Percentiles rank a stretch among this genome's conserved stretches.
Evolutionary conservation across 2,797 vertebrate species (phyloP).

Genomic region (Helicolenus hilgendorfi): DNA sequence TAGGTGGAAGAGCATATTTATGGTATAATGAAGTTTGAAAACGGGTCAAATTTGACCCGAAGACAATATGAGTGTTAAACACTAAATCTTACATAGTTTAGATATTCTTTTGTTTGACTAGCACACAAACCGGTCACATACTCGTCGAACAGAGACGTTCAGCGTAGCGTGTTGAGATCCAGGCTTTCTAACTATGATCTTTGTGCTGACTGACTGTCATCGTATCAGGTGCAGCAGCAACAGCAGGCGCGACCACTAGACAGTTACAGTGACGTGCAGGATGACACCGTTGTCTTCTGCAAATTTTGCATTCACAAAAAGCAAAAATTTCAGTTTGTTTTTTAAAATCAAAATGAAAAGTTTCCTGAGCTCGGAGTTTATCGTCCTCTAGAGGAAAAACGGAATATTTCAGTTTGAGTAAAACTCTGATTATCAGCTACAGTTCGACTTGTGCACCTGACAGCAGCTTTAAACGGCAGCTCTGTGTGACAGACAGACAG

Average conservation of each 20-base stretch:
- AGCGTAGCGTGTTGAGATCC: background rate
- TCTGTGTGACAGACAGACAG: conserved; percentile 43
- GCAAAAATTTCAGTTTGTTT: background rate
- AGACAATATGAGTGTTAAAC: too few relatives aligned
- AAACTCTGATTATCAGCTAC: background rate
- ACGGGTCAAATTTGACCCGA: too few relatives aligned
- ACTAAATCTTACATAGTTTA: background rate
- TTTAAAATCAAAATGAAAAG: background rate
- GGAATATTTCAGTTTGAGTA: background rate
- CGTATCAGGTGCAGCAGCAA: conserved; percentile 3
- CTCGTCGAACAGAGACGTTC: conserved; percentile 11
- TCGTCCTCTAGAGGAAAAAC: background rate
- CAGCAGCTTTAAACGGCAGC: conserved; percentile 43
- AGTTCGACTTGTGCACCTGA: background rate
- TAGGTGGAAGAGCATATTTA: too few relatives aligned
- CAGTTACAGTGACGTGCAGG: background rate
- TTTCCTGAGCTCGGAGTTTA: background rate
- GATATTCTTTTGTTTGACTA: background rate
- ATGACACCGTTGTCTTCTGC: background rate
- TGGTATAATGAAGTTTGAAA: too few relatives aligned
- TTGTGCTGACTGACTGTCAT: conserved; percentile 8
- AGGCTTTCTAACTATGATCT: background rate
- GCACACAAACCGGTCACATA: background rate
- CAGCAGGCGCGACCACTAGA: conserved; percentile 13
- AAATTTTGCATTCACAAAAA: background rate